Base-by-base conservation (phyloP, 1,140 invertebrate species). In the Leguminivora glycinivorella region DNA sequence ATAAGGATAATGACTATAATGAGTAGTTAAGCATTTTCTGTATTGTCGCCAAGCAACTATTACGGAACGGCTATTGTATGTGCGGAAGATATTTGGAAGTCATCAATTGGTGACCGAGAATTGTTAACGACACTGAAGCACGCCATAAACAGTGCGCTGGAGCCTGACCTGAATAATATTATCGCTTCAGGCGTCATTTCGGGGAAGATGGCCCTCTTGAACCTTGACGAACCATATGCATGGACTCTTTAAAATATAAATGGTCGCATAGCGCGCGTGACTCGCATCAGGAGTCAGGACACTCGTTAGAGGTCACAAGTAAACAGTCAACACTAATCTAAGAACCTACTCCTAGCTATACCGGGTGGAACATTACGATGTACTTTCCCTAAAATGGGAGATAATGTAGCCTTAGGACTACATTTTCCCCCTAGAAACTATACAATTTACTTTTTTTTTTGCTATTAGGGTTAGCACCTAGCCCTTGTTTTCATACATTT, bases 121-220 rank as follows among this genome's bases (percentile, higher is more conserved):
- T 14, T 14, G 25, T 1, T 58, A 2, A 26, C 24, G 24, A n/a
- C 26, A 12, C 25, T n/a, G 58, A 63, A 24, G 22, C 22, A 63
- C 4, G 26, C 17, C 25, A 31, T 7, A 17, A 34, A 19, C 58
- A 29, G 25, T 25, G 26, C 17, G 25, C 25, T 4, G 4, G 25
- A n/a, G 56, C 56, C 25, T 63, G 58, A 63, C 5, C 58, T 4
- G 58, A 63, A 63, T 63, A 63, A 63, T 17, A 63, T 63, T 43
- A 63, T 63, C 58, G 14, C 58, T 63, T 63, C 29, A 34, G 25
- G 26, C 24, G 26, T 63, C 58, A 29, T 29, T 10, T 63, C 9
- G 58, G 58, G 29, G 7, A 29, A 63, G 58, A 63, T 63, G 58
- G 26, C 58, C 58, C 7, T n/a, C 19, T 29, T 29, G 26, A 63